Percentiles rank a stretch among this genome's conserved stretches.
phyloP scores from a whole-genome alignment of 2,113 vertebrate species.

The Notechis scutatus region DNA sequence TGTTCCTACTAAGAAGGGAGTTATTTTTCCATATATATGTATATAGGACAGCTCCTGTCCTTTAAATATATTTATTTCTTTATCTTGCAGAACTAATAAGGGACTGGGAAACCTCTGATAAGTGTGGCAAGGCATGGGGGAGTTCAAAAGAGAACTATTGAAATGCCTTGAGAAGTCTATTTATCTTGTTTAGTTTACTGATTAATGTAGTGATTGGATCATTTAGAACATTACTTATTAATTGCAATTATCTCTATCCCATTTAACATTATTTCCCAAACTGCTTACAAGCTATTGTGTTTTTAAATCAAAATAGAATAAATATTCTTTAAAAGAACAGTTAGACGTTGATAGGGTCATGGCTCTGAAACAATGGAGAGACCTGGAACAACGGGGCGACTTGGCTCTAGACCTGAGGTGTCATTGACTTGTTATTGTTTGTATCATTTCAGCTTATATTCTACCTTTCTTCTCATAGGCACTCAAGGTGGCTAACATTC shows the following conservation, averaged over 20 bases:
- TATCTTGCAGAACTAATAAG: not conserved
- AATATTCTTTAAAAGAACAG: not conserved
- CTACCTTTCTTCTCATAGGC: not conserved
- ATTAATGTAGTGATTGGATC: not conserved
- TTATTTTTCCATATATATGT: not conserved
- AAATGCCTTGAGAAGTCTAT: not conserved
- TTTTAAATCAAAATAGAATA: not conserved
- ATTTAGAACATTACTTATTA: not conserved
- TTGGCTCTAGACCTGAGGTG: not conserved
- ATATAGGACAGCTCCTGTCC: not conserved
- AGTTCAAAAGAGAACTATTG: not conserved
- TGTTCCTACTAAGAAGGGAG: not conserved
- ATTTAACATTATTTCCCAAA: not conserved
- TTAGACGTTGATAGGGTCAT: not conserved
- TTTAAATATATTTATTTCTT: not conserved
- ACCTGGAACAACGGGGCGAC: not conserved
- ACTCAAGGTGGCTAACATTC: not conserved
- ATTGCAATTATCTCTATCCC: not conserved
- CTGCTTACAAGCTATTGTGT: not conserved
- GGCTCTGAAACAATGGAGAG: not conserved
- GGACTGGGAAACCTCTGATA: not conserved
- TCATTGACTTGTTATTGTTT: not conserved
- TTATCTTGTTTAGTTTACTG: not conserved
- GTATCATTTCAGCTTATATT: not conserved
- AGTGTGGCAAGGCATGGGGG: not conserved